Percentiles rank a stretch among this genome's conserved stretches.
phyloP scores from a whole-genome alignment of 2,113 vertebrate genomes.

The Halcyon malimbica region DNA sequence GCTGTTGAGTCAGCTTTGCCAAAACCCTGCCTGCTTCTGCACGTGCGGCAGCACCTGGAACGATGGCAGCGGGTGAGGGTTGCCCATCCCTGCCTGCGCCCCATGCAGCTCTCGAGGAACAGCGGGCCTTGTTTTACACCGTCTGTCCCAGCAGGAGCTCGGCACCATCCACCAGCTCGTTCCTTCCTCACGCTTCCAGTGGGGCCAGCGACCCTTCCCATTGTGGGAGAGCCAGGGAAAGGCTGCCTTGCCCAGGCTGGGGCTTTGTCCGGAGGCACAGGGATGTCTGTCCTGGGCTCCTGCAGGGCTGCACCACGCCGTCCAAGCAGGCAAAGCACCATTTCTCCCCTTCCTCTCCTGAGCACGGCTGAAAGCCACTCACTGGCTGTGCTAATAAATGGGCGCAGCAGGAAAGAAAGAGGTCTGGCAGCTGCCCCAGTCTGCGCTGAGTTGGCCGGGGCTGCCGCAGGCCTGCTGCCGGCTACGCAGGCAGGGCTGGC shows the following conservation, averaged over 20 bases:
- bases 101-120: background rate
- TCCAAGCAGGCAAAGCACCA: background rate
- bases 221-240: background rate
- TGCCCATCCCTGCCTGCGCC: too few species aligned
- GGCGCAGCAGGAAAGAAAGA: background rate
- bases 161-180: background rate
- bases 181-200: accelerated
- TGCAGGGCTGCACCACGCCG: accelerated
- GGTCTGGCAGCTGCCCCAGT: slow-evolving; percentile 28
- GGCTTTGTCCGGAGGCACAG: background rate
- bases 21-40: background rate
- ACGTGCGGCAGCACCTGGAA: accelerated
- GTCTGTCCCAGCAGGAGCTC: background rate
- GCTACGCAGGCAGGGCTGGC: background rate
- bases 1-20: background rate
- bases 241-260: background rate
- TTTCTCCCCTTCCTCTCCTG: background rate
- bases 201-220: accelerated
- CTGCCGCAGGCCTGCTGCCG: background rate
- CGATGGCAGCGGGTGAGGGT: accelerated
- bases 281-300: accelerated
- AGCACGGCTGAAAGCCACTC: background rate
- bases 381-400: slow-evolving; percentile 22
- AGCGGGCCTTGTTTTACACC: background rate
- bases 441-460: background rate